Base-by-base conservation (phyloP, 1,140 invertebrate species). In the Macrobrachium nipponense region DNA sequence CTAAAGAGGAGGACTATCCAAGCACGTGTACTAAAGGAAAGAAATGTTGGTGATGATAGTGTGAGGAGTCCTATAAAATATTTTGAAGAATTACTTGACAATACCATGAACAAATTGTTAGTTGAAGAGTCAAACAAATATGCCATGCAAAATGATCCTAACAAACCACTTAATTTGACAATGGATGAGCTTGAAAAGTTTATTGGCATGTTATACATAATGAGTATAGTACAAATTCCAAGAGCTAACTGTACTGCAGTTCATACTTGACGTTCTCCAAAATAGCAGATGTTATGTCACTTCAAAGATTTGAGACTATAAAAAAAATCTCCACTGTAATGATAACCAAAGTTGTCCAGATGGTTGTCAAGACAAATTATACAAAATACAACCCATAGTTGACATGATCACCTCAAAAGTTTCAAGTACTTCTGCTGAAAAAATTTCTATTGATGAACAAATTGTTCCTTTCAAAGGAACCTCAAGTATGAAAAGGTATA, bases 401-500 rank as follows among this genome's bases (percentile, higher is more conserved):
- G n/a, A n/a, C n/a, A n/a, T n/a, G n/a, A n/a, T n/a, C n/a, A n/a
- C n/a, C n/a, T n/a, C n/a, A n/a, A n/a, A n/a, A n/a, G n/a, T n/a
- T n/a, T n/a, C n/a, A n/a, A n/a, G n/a, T n/a, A n/a, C n/a, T n/a
- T n/a, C n/a, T n/a, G n/a, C n/a, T n/a, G n/a, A n/a, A 85, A 85
- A 78, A 51, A 7, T 85, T 78, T 81, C 61, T 51, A 60, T 79
- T 10, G 76, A 85, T 79, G 87, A 89, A 83, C 89, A 89, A 82
- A 86, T 87, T 66, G 87, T 89, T 11, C 82, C 86, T 20, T 89
- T 89, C 86, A 89, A 89, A 83, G 88, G 89, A 17, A 85, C 58
- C 23, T 85, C 89, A 18, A 20, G 58, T n/a, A 62, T 89, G 17
- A 86, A 82, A 76, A 70, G 72, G 59, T 89, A 90, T 84, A 90